Evolutionary conservation across 2,113 vertebrate genomes (phyloP).

Genomic region (Neodontobutis hainanensis): DNA sequence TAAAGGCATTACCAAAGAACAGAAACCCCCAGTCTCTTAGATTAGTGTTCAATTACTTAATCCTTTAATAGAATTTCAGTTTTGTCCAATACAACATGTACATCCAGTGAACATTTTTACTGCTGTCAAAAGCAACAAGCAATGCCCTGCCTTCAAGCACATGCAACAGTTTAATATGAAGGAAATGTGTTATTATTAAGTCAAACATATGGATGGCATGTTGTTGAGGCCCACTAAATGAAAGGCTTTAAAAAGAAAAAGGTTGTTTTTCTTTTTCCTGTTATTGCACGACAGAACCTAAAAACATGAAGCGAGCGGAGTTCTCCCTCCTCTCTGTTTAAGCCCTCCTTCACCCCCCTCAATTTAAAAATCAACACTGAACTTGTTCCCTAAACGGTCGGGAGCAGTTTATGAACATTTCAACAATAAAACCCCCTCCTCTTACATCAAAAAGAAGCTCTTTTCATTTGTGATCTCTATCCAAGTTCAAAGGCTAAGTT

Average conservation of each 20-base stretch:
- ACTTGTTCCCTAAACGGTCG: constrained; percentile 84
- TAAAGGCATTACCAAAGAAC: constrained; percentile 78
- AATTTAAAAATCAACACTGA: constrained; percentile 77
- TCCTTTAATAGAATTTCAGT: constrained; percentile 77
- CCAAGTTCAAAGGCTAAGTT: constrained; percentile 99
- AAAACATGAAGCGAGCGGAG: constrained; percentile 27
- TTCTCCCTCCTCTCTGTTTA: constrained; percentile 41
- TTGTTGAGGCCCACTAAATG: constrained; percentile 40
- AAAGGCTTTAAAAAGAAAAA: constrained; percentile 49
- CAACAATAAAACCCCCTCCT: constrained; percentile 94
- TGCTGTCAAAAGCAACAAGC: constrained; percentile 58
- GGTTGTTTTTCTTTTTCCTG: constrained; percentile 57
- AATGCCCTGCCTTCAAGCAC: neutral
- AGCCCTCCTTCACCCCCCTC: constrained; percentile 24
- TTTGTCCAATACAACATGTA: constrained; percentile 67
- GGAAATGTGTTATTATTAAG: constrained; percentile 41
- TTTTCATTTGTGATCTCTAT: constrained; percentile 98
- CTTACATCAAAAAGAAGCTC: constrained; percentile 94
- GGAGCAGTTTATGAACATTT: constrained; percentile 91
- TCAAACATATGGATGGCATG: constrained; percentile 43
- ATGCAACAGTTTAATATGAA: constrained; percentile 25
- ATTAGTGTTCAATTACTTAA: constrained; percentile 80
- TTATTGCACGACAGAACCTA: constrained; percentile 48
- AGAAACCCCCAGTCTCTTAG: constrained; percentile 71
- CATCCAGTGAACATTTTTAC: constrained; percentile 58